Percentiles rank a stretch among this genome's conserved stretches.
These are phyloP conservation scores for Drosophila murphyi DNA, from an alignment of 1,140 invertebrate genomes.

Conservation along the genomic window DNA sequence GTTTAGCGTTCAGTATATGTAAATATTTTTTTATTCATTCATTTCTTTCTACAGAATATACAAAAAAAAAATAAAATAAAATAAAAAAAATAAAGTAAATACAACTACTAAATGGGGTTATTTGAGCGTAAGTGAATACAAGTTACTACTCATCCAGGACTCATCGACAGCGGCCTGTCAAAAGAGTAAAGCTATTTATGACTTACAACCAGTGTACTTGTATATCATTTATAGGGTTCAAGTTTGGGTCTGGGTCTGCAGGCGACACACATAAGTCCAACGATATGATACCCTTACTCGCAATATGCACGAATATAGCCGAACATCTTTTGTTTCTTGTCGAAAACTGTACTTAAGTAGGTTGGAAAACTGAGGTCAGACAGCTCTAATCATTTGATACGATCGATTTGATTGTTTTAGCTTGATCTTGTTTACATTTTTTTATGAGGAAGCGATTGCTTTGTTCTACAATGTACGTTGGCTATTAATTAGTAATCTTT, in stretches of 20 bases:
- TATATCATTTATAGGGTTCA: too few species aligned
- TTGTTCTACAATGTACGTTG: slow-evolving; percentile 27
- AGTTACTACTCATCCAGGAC: neutral
- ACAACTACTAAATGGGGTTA: slow-evolving; percentile 2
- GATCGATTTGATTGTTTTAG: slow-evolving; percentile 5
- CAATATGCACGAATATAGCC: neutral
- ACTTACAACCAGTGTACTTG: too few species aligned
- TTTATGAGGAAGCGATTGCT: neutral
- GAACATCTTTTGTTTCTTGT: neutral
- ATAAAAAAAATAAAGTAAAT: slow-evolving; percentile 16
- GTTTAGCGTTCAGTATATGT: slow-evolving; percentile 73
- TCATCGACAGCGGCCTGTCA: too few species aligned
- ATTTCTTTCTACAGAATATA: slow-evolving; percentile 58
- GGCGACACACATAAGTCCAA: neutral
- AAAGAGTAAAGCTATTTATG: too few species aligned
- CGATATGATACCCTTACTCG: neutral
- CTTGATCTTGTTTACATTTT: slow-evolving; percentile 18
- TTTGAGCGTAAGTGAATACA: neutral
- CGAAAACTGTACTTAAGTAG: neutral
- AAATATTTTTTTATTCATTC: slow-evolving; percentile 79
- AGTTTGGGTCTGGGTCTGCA: too few species aligned
- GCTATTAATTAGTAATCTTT: slow-evolving; percentile 65
- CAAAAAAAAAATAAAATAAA: slow-evolving; percentile 8
- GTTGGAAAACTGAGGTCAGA: neutral
- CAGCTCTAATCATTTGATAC: neutral